Base-by-base conservation (phyloP, 2,888 invertebrate species). In the Drosophila borealis region DNA sequence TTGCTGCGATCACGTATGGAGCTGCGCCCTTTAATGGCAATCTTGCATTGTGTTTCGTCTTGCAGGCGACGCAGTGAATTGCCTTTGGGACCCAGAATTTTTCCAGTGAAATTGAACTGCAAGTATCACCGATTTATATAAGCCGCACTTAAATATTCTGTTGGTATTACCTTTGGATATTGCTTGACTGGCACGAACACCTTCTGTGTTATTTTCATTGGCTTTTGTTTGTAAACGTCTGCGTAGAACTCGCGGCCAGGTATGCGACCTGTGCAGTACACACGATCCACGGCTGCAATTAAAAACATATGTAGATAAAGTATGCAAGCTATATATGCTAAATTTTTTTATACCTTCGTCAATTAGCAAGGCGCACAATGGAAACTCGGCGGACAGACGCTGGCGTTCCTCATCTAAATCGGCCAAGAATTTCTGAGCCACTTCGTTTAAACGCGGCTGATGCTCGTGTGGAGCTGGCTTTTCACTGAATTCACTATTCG, bases 91-190 rank as follows among this genome's bases (percentile, higher is more conserved):
- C 98, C 98, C 81, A 98, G 93, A 53, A 98, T 94, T 93, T 98
- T 98, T 1, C 98, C 98, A 71, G 98, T 97, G 92, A 98, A 98
- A 93, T 98, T 98, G 92, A 98, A 98, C 97, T 98, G 93, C 19
- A 59, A 56, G 13, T 29, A 13, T 10, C 2, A 3, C 10, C 19
- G 3, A 33, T 10, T 4, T 0, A 11, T 25, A 34, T 14, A 11
- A 0, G 2, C 0, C 14, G 17, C 14, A 2, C 3, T 9, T 1
- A 19, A 25, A 13, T 21, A 9, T 9, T 9, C 11, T 11, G 14
- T 33, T 8, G 2, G 3, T 1, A 17, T 49, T 51, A 90, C 91
- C 79, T 91, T 92, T 0, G 92, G 91, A 67, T 91, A 92, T 70
- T 92, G 92, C 64, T 96, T 92, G 3, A 90, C 87, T 0, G 92